Evolutionary conservation across 2,888 invertebrate species (phyloP), one percentile per base, ranked within the genome.

Genomic region (Cephonodes hylas): DNA sequence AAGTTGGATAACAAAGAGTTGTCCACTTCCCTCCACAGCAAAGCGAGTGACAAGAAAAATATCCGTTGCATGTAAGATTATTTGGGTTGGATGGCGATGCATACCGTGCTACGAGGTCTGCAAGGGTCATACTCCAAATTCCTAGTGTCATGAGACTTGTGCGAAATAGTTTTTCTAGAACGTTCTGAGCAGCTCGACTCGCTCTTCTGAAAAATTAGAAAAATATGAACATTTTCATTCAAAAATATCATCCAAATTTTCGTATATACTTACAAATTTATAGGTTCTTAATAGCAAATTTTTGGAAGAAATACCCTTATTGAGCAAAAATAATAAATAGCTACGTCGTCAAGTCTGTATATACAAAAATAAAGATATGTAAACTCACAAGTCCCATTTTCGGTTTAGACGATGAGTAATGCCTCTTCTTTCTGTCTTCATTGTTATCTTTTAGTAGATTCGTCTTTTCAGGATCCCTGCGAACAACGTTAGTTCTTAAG

Each of bases 401-500:
- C 0, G 69, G 65, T 45, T 71, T 77, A 0, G 80, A 68, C 2
- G 61, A 70, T 0, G 74, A 73, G 48, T 81, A 78, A 1, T 74
- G 71, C 44, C 78, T 79, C 62, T 72, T 80, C 66, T 79, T 85
- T 64, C 72, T 83, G 1, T 79, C 80, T 34, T 75, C 80, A 20
- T 71, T 72, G 25, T 79, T 81, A 5, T 77, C 77, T 38, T 74
- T 80, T 0, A 89, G 69, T 3, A 88, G 70, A 59, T 79, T 86
- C 0, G 78, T 72, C 56, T 86, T 88, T 65, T 89, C 89, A 1
- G 86, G 81, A 64, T 90, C 85, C 44, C 89, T 89, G 72, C 0
- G 74, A 76, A 59, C 42, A 13, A 38, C 3, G 2, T 38, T 10
- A 38, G 13, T 4, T 13, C 3, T 0, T 13, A 13, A 38, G 0